These are phyloP conservation scores for Prunella himalayana DNA, from an alignment of 2,113 vertebrate genomes.

Conservation along the genomic window DNA sequence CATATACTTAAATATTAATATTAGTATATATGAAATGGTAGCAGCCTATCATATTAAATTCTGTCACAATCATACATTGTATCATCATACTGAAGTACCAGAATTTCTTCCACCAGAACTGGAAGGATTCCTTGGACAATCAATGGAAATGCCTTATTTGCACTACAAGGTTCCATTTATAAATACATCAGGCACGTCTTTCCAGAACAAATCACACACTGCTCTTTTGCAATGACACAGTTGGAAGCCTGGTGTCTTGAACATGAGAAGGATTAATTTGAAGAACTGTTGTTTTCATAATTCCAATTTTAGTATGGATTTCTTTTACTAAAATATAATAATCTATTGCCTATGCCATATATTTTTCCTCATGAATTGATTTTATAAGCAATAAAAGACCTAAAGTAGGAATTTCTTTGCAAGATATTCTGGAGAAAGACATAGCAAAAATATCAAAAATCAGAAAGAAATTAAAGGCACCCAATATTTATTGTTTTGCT, in stretches of 20 bases:
- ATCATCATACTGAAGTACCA: not conserved
- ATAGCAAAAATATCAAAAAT: not conserved
- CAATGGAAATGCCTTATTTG: not conserved
- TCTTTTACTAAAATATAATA: not conserved
- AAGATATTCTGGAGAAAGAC: not conserved
- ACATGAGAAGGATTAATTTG: not conserved
- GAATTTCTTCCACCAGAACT: not conserved
- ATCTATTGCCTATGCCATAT: not conserved
- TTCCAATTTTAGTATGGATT: not conserved
- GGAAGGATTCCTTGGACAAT: not conserved
- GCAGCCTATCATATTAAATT: not conserved
- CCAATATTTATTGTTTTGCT: not conserved
- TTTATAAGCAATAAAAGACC: not conserved
- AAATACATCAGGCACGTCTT: not conserved
- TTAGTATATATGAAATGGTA: not conserved
- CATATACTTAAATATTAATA: not conserved
- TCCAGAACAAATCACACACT: not conserved
- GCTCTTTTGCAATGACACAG: not conserved
- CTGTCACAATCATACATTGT: not conserved
- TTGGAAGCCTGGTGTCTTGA: not conserved
- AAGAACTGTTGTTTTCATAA: not conserved
- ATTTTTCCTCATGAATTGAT: not conserved
- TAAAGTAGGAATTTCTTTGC: not conserved
- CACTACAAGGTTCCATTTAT: not conserved
- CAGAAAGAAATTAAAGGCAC: not conserved